phyloP scores from a whole-genome alignment of 2,888 invertebrate species.

The Polydrusus pterygomalis region DNA sequence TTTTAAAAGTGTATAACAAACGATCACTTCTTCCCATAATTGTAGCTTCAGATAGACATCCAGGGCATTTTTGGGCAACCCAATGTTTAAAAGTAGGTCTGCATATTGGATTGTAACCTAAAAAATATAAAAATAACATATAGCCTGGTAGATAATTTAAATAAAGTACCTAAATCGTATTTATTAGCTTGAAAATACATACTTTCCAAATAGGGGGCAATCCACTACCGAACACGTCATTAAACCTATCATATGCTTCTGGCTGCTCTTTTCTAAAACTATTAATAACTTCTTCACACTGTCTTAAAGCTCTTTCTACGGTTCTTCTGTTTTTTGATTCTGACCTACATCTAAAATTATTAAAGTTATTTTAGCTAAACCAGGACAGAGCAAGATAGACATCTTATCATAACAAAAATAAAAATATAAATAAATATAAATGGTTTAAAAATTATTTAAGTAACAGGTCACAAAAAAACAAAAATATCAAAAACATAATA shows the following conservation, averaged over 20 bases:
- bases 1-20: conserved; percentile 90
- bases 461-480: too few relatives aligned
- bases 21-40: conserved; percentile 94
- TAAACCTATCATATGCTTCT: conserved; percentile 71
- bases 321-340: conserved; percentile 87
- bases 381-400: too few relatives aligned
- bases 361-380: background rate
- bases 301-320: conserved; percentile 91
- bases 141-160: too few relatives aligned
- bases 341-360: conserved; percentile 77
- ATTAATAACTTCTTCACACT: conserved; percentile 87
- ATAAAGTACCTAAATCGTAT: too few relatives aligned
- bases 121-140: background rate
- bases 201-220: conserved; percentile 84
- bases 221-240: conserved; percentile 81
- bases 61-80: conserved; percentile 88
- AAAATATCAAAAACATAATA: too few relatives aligned
- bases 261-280: conserved; percentile 72
- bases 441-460: too few relatives aligned
- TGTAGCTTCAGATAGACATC: conserved; percentile 85
- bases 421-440: too few relatives aligned
- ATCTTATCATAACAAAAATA: too few relatives aligned
- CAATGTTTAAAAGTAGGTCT: conserved; percentile 85
- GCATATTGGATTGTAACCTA: conserved; percentile 83
- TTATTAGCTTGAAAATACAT: conserved; percentile 9